Evolutionary conservation across 2,888 invertebrate species (phyloP), one percentile per base, ranked within the genome.

Genomic region (Melolontha melolontha): DNA sequence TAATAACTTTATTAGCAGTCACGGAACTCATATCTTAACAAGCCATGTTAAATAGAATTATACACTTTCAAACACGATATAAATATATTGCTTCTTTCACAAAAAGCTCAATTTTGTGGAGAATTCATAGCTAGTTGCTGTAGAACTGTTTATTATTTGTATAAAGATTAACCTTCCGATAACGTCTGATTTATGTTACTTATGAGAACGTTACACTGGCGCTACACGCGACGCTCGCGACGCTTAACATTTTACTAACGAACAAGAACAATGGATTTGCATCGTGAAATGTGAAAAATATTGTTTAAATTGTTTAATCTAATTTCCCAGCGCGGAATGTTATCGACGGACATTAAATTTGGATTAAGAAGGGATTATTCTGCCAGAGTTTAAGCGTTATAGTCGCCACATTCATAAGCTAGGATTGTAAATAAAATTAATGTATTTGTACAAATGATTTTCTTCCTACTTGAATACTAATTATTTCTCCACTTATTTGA

Each of bases 141-240:
- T 76, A 77, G 79, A 79, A 75, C 80, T 80, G 80, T 82, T 81
- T 80, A 80, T 80, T 81, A 80, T 81, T 81, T 81, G 81, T 81
- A 77, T 77, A 77, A 76, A 80, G 80, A 82, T 82, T 80, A 80
- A 75, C 73, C 73, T 73, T 64, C 68, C 65, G 75, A 75, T 75
- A 73, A 50, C 55, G 66, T 59, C 69, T 75, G 75, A 75, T 75
- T 75, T 75, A 75, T 75, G 72, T 66, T 70, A 52, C 68, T 66
- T 67, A 44, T 66, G 72, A 66, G 72, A 65, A 70, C 70, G 71
- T 49, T 66, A 68, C 59, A 44, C 54, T 64, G 72, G 70, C 67
- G 69, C 68, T 69, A 71, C 75, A 75, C 75, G 75, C 74, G 74
- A 74, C 73, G 64, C 51, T 49, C 16, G 29, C 71, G 66, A 49